These are phyloP conservation scores for Saxidomus purpurata DNA, from an alignment of 1,140 invertebrate genomes.

Conservation along the genomic window DNA sequence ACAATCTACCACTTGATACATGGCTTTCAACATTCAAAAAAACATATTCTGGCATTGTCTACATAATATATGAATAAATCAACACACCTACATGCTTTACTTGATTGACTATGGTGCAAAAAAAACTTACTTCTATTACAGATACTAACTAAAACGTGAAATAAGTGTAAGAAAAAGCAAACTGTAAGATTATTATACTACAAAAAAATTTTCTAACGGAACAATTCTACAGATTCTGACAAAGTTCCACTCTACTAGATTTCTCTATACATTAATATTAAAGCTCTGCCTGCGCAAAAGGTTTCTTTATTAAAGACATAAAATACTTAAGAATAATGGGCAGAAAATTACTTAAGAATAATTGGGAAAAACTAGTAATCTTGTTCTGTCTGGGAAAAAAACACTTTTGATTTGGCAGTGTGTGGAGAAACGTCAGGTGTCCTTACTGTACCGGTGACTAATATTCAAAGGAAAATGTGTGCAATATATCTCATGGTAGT, in stretches of 20 bases:
- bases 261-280: slow-evolving; percentile 9
- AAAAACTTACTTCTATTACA: not conserved
- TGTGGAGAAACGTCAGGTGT: slow-evolving; percentile 8
- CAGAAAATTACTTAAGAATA: not conserved
- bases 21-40: not conserved
- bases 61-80: not conserved
- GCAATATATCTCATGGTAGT: not conserved
- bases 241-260: not conserved
- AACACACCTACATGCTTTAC: slow-evolving; percentile 24
- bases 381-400: too few relatives aligned
- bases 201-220: not conserved
- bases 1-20: too few relatives aligned
- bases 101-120: not conserved
- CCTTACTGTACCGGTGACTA: not conserved
- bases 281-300: not conserved
- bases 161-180: slow-evolving; percentile 20
- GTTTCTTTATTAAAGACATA: not conserved
- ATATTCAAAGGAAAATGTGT: not conserved
- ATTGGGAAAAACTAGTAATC: not conserved
- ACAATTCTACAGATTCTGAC: slow-evolving; percentile 15
- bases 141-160: not conserved
- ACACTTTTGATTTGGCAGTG: not conserved
- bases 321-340: not conserved
- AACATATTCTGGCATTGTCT: slow-evolving; percentile 5
- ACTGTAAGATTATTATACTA: not conserved